Evolutionary conservation across 2,888 invertebrate species (phyloP), one percentile per base, ranked within the genome.

Genomic region (Netelia fuscicornis): DNA sequence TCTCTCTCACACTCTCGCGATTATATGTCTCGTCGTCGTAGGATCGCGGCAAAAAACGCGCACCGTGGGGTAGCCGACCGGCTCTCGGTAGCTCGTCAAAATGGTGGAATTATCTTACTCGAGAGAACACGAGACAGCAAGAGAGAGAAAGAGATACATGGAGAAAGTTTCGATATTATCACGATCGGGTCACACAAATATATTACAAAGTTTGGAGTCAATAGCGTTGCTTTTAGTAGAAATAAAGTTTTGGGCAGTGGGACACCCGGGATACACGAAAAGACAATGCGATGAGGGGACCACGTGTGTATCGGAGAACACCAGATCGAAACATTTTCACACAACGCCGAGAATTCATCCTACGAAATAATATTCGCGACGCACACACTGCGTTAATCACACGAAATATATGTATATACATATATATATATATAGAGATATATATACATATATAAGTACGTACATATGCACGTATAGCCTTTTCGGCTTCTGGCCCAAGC

Each of bases 11-110:
- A 89, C 85, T 75, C 84, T 11, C 13, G 60, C 72, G 75, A 68
- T 71, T 52, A 44, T 72, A 17, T 67, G 48, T 68, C 77, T 67
- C 56, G 76, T n/a, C 48, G 37, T 20, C 58, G 68, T 68, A 44
- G 60, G 64, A 64, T 44, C 58, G 67, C 58, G 67, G 64, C n/a
- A 58, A 52, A 58, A 79, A 68, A 84, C 76, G 81, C 71, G 64
- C 72, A 71, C 80, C 68, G 80, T 71, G 78, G 84, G 82, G 75
- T 78, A 75, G 84, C 78, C 82, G 82, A 82, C 84, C 84, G 84
- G 84, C 84, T 64, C 58, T 60, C 74, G 68, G 74, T 76, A 79
- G 76, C 83, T 75, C 86, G 60, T 79, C 83, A 83, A 83, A 83
- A 85, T 85, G 84, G 84, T 82, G 84, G 84, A 82, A 72, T 62